Evolutionary conservation across 1,140 invertebrate species (phyloP), one percentile per base, ranked within the genome.

Genomic region (Pseudomyrmex pallidus): DNA sequence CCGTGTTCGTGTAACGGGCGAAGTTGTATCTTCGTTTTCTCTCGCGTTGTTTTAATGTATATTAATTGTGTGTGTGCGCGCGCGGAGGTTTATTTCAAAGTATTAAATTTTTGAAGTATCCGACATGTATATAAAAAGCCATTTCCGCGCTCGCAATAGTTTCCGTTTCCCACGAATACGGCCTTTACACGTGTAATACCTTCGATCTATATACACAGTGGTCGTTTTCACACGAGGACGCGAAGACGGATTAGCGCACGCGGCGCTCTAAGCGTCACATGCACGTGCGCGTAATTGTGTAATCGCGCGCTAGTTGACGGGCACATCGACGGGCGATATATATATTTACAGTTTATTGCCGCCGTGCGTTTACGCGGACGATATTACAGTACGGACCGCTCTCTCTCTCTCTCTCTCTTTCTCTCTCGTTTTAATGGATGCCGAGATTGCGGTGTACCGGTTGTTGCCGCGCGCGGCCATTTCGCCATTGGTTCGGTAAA

Each of bases 281-380:
- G 20, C 44, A 61, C 54, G 22, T 59, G 12, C 25, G 54, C 44
- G 52, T 80, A 80, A 70, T 68, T 70, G 44, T 70, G 44, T 80
- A 80, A 66, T 77, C 74, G 48, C 25, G 25, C 13, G 20, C 22
- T 48, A 48, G 52, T 78, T 70, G 66, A 80, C 76, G 44, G 66
- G 70, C 54, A 70, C 76, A 59, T 80, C 66, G 66, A 78, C 35
- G 12, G 50, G 35, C 35, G 50, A 70, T 4, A 35, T 70, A 35
- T 70, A 80, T 80, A 80, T 80, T 80, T 80, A 80, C 12, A 54
- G 44, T 80, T 80, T 80, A 80, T 80, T 80, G 66, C 76, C 12
- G 54, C 44, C n/a, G 54, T 20, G 54, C 76, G 66, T 80, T 80
- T 80, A 80, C 44, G 66, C 44, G 66, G 44, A 4, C 44, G 44